Percentiles rank a stretch among this genome's conserved stretches.
Conservation (phyloP, 2,888 invertebrate genomes). For the Exephanes ischioxanthus region DNA sequence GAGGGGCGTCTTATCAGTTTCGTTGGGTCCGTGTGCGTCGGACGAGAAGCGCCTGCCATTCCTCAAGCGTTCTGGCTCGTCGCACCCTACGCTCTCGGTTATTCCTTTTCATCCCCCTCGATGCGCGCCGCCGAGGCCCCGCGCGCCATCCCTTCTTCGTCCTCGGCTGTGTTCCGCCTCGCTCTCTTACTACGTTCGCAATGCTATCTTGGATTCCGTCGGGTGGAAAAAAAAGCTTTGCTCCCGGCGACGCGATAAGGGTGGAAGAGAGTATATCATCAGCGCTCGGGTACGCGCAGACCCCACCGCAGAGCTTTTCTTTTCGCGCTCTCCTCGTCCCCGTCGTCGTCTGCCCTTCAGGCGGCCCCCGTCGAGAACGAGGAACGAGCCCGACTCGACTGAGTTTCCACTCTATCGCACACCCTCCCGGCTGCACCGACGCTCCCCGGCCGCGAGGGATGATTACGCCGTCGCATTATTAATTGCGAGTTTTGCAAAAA, state of each 20-base stretch:
- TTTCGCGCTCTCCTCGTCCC: constrained; percentile 45
- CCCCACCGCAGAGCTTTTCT: constrained; percentile 44
- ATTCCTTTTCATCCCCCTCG: constrained; percentile 60
- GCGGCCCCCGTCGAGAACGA: constrained; percentile 40
- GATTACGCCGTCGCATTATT: constrained; percentile 69
- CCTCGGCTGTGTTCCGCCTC: constrained; percentile 43
- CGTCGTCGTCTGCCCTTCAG: constrained; percentile 44
- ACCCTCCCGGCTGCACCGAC: constrained; percentile 64
- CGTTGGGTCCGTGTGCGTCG: constrained; percentile 70
- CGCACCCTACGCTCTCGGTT: constrained; percentile 48
- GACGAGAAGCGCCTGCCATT: constrained; percentile 71
- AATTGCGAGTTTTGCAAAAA: constrained; percentile 68
- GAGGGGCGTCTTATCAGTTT: constrained; percentile 79
- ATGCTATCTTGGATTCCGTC: constrained; percentile 72
- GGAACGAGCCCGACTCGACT: constrained; percentile 60
- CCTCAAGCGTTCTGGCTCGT: constrained; percentile 72
- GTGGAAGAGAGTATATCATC: constrained; percentile 64
- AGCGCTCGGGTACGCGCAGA: constrained; percentile 31
- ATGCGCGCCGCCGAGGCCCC: constrained; percentile 54
- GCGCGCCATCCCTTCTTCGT: constrained; percentile 15
- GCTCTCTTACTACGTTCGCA: constrained; percentile 51
- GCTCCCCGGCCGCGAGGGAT: constrained; percentile 60
- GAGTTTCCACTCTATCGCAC: constrained; percentile 70
- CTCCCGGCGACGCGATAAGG: constrained; percentile 24
- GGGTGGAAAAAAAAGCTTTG: constrained; percentile 54